phyloP scores from a whole-genome alignment of 2,797 vertebrate genomes.

The Carcharodon carcharias region DNA sequence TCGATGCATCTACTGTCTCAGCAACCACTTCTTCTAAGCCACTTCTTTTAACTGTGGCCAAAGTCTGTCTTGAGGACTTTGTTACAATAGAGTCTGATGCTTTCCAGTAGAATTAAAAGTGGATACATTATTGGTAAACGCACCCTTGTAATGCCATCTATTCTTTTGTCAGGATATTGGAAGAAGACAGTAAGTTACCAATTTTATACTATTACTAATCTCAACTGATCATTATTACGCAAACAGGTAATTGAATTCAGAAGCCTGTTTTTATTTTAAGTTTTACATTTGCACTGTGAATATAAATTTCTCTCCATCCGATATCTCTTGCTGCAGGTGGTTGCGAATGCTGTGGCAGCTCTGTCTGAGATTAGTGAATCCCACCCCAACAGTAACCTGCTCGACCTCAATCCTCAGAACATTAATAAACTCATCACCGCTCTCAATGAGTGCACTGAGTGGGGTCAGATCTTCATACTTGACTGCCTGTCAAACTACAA shows the following conservation, averaged over 20 bases:
- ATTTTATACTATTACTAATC: neutral
- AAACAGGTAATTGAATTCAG: neutral
- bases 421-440: slow-evolving; percentile 71
- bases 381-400: slow-evolving; percentile 70
- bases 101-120: neutral
- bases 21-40: too few species aligned
- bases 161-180: neutral
- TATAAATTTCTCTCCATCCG: neutral
- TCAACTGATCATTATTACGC: neutral
- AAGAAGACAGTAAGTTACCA: neutral
- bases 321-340: slow-evolving; percentile 54
- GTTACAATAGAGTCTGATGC: neutral
- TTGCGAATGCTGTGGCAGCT: slow-evolving; percentile 68
- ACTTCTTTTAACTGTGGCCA: neutral
- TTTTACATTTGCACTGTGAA: neutral
- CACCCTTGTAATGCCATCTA: neutral
- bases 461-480: slow-evolving; percentile 74
- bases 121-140: neutral
- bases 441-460: slow-evolving; percentile 68
- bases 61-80: neutral
- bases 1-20: too few species aligned
- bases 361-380: slow-evolving; percentile 71
- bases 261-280: neutral
- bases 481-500: slow-evolving; percentile 73
- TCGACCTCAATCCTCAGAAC: slow-evolving; percentile 71